These are phyloP conservation scores for Lycaon pictus DNA, from an alignment of 2,113 vertebrate genomes.

Conservation along the genomic window DNA sequence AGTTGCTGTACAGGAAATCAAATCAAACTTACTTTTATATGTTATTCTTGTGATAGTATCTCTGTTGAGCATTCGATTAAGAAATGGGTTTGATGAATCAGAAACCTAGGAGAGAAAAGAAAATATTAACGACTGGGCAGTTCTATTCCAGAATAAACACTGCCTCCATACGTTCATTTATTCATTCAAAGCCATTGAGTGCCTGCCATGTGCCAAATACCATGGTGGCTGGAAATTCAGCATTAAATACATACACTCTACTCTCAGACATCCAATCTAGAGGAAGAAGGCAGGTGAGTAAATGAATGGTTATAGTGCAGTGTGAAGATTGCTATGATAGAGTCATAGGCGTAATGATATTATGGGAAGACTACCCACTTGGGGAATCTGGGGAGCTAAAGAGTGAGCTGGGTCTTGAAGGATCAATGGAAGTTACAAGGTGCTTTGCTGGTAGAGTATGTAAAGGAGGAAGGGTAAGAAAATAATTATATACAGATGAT, in stretches of 20 bases:
- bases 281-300: not conserved
- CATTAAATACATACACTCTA: not conserved
- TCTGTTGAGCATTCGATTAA: slow-evolving; percentile 99
- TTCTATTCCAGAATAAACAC: not conserved
- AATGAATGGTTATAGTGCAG: not conserved
- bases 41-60: slow-evolving; percentile 99
- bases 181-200: not conserved
- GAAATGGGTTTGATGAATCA: slow-evolving; percentile 97
- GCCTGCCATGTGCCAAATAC: not conserved
- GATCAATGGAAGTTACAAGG: not conserved
- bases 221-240: not conserved
- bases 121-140: slow-evolving; percentile 56
- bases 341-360: not conserved
- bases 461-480: not conserved
- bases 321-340: not conserved
- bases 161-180: not conserved
- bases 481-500: not conserved
- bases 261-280: not conserved
- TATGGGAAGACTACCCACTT: not conserved
- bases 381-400: not conserved
- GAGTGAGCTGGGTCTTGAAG: not conserved
- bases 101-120: slow-evolving; percentile 91
- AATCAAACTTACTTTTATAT: slow-evolving; percentile 97
- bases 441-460: not conserved
- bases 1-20: slow-evolving; percentile 22